phyloP scores from a whole-genome alignment of 2,888 invertebrate species.

The Tipula lateralis region DNA sequence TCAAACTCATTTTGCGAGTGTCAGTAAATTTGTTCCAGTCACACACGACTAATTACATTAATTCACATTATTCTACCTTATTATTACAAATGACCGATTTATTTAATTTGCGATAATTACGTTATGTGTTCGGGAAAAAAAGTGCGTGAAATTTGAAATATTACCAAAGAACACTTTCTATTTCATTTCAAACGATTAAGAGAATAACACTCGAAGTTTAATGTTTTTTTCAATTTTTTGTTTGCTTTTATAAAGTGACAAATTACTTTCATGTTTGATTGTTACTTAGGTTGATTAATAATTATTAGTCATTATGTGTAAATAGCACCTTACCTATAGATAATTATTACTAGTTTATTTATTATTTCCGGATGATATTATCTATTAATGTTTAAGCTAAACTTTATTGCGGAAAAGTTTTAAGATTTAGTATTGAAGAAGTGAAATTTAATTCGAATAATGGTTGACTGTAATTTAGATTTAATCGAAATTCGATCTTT shows the following conservation, averaged over 20 bases:
- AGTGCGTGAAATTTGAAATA: not conserved
- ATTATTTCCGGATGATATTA: not conserved
- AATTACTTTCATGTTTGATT: not conserved
- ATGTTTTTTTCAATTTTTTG: not conserved
- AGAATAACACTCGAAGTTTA: not conserved
- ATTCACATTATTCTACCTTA: not conserved
- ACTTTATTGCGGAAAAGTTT: not conserved
- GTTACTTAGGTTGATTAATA: not conserved
- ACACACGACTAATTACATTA: not conserved
- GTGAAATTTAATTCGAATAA: not conserved
- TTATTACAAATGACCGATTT: not conserved
- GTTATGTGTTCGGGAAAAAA: not conserved
- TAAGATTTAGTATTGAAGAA: not conserved
- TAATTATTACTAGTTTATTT: not conserved
- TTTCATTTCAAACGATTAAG: not conserved
- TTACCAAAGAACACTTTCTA: not conserved
- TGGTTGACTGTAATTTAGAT: not conserved
- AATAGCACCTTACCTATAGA: not conserved
- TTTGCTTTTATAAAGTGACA: not conserved
- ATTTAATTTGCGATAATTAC: not conserved
- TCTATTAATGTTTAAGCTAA: not conserved
- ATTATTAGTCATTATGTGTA: not conserved
- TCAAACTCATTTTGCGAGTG: not conserved
- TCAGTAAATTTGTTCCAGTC: not conserved
- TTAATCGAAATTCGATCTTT: not conserved